A percentile compares a stretch with the other conserved stretches of the same genome.
Evolutionary conservation across 2,888 invertebrate genomes (phyloP).

Genomic region (Calameuta filiformis): DNA sequence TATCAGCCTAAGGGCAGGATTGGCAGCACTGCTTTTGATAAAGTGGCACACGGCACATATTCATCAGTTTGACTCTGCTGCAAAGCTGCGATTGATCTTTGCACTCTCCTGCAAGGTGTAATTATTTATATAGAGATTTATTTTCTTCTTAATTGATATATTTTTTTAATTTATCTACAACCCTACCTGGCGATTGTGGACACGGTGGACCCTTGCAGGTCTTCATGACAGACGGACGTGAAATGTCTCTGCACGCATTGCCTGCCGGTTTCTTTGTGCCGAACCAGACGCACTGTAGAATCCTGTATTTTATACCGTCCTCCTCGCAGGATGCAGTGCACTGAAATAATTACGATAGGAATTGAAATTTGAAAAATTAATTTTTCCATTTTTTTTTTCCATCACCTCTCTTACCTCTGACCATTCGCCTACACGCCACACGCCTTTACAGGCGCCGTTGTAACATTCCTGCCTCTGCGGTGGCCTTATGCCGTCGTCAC

Average conservation of each 20-base stretch:
- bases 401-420: conserved; percentile 77
- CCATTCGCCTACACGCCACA: conserved; percentile 94
- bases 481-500: conserved; percentile 80
- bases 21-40: conserved; percentile 91
- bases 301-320: conserved; percentile 87
- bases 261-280: conserved; percentile 86
- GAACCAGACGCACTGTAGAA: conserved; percentile 93
- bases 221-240: conserved; percentile 82
- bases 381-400: neutral
- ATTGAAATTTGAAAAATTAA: neutral
- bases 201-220: conserved; percentile 81
- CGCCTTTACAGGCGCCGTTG: conserved; percentile 85
- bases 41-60: conserved; percentile 85
- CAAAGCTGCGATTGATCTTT: conserved; percentile 87
- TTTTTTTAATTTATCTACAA: neutral
- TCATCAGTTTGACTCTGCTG: conserved; percentile 87
- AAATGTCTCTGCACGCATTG: conserved; percentile 82
- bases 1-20: conserved; percentile 71
- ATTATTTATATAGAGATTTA: neutral
- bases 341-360: conserved; percentile 66
- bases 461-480: conserved; percentile 83
- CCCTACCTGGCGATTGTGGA: conserved; percentile 61
- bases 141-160: conserved; percentile 9
- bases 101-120: conserved; percentile 73
- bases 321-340: conserved; percentile 87